These are phyloP conservation scores for Cydia amplana DNA, from an alignment of 1,140 invertebrate genomes.

Conservation along the genomic window DNA sequence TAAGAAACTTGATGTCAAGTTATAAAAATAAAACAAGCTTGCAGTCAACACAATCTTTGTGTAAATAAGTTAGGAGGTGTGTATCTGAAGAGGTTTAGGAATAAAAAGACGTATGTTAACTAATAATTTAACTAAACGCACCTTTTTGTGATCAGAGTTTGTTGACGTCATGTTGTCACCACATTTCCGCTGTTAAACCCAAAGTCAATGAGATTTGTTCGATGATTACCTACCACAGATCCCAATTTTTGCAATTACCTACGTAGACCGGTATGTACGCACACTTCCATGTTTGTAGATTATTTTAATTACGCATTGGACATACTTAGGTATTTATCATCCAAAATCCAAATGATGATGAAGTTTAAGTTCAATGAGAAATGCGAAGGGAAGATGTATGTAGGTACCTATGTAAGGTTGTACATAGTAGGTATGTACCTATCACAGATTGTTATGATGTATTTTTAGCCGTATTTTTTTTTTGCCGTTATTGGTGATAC, in stretches of 20 bases:
- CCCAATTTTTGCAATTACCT: background rate
- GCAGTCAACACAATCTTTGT: background rate
- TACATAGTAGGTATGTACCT: too few relatives aligned
- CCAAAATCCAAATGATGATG: background rate
- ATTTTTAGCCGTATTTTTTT: too few relatives aligned
- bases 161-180: background rate
- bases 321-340: background rate
- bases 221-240: background rate
- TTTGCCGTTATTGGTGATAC: too few relatives aligned
- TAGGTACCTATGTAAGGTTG: too few relatives aligned
- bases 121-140: background rate
- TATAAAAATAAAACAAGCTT: background rate
- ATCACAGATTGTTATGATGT: too few relatives aligned
- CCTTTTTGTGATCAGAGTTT: background rate
- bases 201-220: background rate
- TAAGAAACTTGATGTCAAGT: background rate
- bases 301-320: too few relatives aligned
- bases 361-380: conserved; percentile 9
- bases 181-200: conserved; percentile 2
- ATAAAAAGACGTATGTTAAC: background rate
- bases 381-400: background rate
- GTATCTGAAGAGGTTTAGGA: background rate
- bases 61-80: background rate
- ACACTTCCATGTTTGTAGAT: background rate
- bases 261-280: background rate